These are phyloP conservation scores for Hymenochirus boettgeri DNA, from an alignment of 2,113 vertebrate species.

Conservation along the genomic window DNA sequence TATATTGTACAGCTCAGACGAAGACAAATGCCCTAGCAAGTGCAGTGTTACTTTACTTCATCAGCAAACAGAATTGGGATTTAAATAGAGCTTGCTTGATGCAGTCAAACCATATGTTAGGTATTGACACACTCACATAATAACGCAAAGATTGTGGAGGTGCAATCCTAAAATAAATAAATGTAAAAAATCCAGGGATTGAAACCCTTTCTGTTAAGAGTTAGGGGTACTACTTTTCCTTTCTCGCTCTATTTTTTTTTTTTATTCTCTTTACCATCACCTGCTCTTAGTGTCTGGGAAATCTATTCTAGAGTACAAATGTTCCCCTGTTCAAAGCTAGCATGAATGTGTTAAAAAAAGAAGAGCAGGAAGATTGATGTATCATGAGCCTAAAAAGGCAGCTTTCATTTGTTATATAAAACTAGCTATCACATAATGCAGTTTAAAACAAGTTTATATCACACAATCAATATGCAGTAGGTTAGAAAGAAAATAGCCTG, in stretches of 20 bases:
- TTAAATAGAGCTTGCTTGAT: neutral
- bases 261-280: neutral
- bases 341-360: neutral
- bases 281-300: neutral
- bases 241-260: too few species aligned
- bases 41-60: constrained; percentile 8
- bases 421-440: neutral
- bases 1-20: constrained; percentile 4
- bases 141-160: constrained; percentile 5
- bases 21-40: constrained; percentile 15
- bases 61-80: constrained; percentile 15
- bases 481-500: neutral
- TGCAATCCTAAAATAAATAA: too few species aligned
- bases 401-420: constrained; percentile 1
- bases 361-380: neutral
- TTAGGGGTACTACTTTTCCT: too few species aligned
- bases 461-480: neutral
- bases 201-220: too few species aligned
- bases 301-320: neutral
- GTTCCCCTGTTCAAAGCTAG: neutral
- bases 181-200: too few species aligned
- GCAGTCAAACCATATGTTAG: constrained; percentile 16
- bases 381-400: neutral
- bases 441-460: constrained; percentile 2
- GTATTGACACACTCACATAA: constrained; percentile 9